A percentile compares a stretch with the other conserved stretches of the same genome.
Conservation (phyloP, 2,113 vertebrate species). For the Ptilonorhynchus violaceus region DNA sequence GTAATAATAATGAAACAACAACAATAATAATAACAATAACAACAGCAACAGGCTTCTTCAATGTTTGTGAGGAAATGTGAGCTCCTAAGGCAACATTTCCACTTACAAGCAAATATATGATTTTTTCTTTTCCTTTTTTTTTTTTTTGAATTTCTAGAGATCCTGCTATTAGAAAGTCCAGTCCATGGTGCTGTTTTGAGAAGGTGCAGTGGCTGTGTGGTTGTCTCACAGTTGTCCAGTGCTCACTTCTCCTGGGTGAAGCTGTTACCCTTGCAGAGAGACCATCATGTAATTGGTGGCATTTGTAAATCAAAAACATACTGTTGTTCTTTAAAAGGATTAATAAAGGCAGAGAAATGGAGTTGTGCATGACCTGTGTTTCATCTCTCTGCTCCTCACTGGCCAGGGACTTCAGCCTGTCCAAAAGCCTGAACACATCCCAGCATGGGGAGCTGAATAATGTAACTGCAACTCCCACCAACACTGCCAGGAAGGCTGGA, state of each 20-base stretch:
- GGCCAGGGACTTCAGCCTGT: neutral
- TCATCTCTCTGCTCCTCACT: neutral
- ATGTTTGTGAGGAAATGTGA: neutral
- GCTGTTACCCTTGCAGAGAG: neutral
- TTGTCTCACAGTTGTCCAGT: neutral
- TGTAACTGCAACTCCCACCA: neutral
- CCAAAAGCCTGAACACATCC: neutral
- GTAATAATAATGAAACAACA: neutral
- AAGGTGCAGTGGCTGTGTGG: neutral
- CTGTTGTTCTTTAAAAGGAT: neutral
- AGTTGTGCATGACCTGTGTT: neutral
- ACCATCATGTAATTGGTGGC: fast-evolving
- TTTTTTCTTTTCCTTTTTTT: fast-evolving
- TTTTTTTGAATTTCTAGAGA: neutral
- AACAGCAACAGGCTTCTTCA: neutral
- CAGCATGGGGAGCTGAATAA: neutral
- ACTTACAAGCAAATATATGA: neutral
- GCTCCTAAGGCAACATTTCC: neutral
- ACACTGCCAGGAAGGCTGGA: neutral
- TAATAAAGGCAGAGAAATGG: neutral
- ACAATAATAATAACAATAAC: neutral
- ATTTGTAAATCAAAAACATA: neutral
- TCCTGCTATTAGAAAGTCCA: neutral
- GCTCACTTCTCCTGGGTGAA: neutral
- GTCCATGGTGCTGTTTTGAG: neutral